A percentile compares a stretch with the other conserved stretches of the same genome.
Evolutionary conservation across 2,888 invertebrate genomes (phyloP).

Genomic region (Brachyptera risi): DNA sequence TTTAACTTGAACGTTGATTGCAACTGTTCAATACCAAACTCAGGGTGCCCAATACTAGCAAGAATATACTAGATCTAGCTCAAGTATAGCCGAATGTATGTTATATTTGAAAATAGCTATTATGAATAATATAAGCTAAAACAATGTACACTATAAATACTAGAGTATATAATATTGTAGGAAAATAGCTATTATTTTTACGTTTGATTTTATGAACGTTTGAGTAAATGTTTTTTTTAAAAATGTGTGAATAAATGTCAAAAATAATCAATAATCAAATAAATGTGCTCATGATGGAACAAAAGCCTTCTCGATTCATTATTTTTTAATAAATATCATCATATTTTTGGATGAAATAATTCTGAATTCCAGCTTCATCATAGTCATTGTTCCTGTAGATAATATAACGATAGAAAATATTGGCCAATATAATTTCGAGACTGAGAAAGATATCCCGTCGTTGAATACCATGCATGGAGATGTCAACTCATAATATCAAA

Average conservation of each 20-base stretch:
- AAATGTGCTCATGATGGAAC: slow-evolving; percentile 21
- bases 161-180: neutral
- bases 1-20: slow-evolving; percentile 2
- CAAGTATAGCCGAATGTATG: neutral
- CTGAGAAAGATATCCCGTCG: too few species aligned
- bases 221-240: slow-evolving; percentile 20
- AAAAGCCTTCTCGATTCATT: neutral
- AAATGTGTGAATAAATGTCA: slow-evolving; percentile 20
- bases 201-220: slow-evolving; percentile 2
- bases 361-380: too few species aligned
- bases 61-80: neutral
- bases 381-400: too few species aligned
- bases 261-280: slow-evolving; percentile 13
- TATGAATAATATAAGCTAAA: neutral
- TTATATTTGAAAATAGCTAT: neutral
- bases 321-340: too few species aligned
- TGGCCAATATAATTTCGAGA: too few species aligned
- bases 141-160: neutral
- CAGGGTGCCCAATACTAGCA: slow-evolving; percentile 25
- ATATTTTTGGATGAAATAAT: too few species aligned
- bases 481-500: too few species aligned
- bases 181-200: neutral
- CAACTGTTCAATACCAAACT: slow-evolving; percentile 27
- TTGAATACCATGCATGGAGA: too few species aligned
- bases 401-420: too few species aligned